Evolutionary conservation across 2,113 vertebrate genomes (phyloP), one percentile per base, ranked within the genome.

Genomic region (Ornithorhynchus anatinus): DNA sequence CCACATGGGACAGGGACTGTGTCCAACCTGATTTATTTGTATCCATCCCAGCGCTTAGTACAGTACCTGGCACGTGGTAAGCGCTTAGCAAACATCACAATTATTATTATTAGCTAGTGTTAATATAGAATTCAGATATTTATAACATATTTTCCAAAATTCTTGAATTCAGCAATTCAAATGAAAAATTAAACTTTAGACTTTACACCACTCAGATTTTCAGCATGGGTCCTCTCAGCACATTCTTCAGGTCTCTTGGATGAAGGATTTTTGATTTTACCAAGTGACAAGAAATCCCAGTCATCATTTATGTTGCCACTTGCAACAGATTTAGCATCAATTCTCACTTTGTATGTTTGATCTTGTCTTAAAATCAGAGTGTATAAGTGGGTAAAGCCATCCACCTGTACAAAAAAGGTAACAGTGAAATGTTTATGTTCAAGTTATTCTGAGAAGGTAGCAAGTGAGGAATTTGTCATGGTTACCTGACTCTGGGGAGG

Each of bases 301-400:
- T 96, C 92, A 1, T 96, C 93, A 75, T 96, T 94, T 13, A 96
- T 75, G 56, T 79, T 91, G 27, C 95, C 95, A 0, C 93, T 94
- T 60, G 94, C 94, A 11, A 95, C 92, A 6, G 90, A 89, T 51
- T 94, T 84, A 0, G 93, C 94, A 58, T 96, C 92, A 7, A 95
- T 92, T 83, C 94, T 95, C 40, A 96, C 95, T 62, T 94, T 70
- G 0, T 95, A 96, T 1, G 93, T 93, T 75, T 96, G 94, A 79
- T 97, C 94, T 10, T 95, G 91, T 47, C 91, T 92, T 79, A 96
- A 84, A 77, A 95, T 90, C 71, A 96, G 90, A 0, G 95, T 95
- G 79, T 97, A 97, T 44, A 95, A 77, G 65, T 97, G 94, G 2
- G 91, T 95, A 35, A 94, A 89, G 68, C 93, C 93, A 16, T 96